Base-by-base conservation (phyloP, 2,888 invertebrate species). In the Philonicus albiceps region DNA sequence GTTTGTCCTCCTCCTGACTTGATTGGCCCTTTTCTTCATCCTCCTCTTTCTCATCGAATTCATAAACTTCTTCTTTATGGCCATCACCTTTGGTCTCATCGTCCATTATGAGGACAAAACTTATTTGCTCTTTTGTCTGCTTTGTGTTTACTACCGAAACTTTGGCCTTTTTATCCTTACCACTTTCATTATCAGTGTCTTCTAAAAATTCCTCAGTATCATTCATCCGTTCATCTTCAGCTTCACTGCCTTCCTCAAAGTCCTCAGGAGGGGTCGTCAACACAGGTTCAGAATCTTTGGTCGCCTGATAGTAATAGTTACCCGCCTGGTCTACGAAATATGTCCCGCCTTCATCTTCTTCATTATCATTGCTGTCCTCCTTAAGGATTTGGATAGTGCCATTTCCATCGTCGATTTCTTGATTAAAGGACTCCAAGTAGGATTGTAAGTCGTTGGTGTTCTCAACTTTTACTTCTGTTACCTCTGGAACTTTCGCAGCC, bases 61-160 rank as follows among this genome's bases (percentile, higher is more conserved):
- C 89, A 64, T 90, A 90, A 0, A 90, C 27, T 64, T 53, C 74
- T 86, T 89, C 88, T 55, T 89, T 93, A 89, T 94, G 91, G 87
- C 93, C 93, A 86, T 93, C 93, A 22, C 91, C 93, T 53, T 89
- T 90, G 72, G 93, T 94, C 11, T 94, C 94, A 86, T 94, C 94
- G 5, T 96, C 96, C 13, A 98, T 96, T 86, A 98, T 97, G 16
- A 98, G 93, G 0, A 98, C 96, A 90, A 97, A 98, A n/a, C 89
- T 88, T 27, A 88, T 55, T 55, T 81, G 87, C 6, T 88, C 86
- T 49, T 87, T 88, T 8, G 88, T 87, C 30, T 86, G 78, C 31
- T 84, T 80, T 19, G 27, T 6, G 31, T 72, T 64, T 74, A 31
- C 74, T 3, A 34, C 80, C 85, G 84, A 37, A 22, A 73, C 22